A percentile compares a stretch with the other conserved stretches of the same genome.
These are phyloP conservation scores for Ammodytes dubius DNA, from an alignment of 2,113 vertebrate species.

Conservation along the genomic window DNA sequence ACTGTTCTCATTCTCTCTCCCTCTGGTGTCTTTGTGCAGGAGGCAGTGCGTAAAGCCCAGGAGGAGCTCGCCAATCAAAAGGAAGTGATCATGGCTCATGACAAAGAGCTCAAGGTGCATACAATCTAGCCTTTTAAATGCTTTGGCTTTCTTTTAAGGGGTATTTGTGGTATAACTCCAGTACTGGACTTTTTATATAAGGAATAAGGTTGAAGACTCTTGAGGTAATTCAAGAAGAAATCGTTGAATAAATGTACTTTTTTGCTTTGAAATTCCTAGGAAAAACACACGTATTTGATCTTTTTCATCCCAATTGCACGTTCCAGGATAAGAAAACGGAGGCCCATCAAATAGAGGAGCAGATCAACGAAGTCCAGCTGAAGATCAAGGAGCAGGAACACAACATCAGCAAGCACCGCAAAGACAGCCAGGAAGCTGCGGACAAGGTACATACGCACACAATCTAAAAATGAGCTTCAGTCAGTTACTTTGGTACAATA, in stretches of 20 bases:
- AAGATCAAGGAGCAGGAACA: constrained; percentile 92
- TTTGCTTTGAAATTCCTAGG: not conserved
- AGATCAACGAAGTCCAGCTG: constrained; percentile 90
- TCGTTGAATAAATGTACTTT: not conserved
- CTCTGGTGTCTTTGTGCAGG: constrained; percentile 75
- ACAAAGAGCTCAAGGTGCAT: constrained; percentile 87
- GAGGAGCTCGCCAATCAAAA: constrained; percentile 90
- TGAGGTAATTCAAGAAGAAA: not conserved
- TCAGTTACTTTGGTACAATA: not conserved
- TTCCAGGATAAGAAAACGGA: constrained; percentile 84
- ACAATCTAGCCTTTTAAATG: not conserved
- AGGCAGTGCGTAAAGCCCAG: constrained; percentile 88
- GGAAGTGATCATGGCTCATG: constrained; percentile 86
- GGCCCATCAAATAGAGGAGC: constrained; percentile 82
- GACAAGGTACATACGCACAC: constrained; percentile 82
- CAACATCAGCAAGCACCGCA: constrained; percentile 88
- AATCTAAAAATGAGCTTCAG: not conserved
- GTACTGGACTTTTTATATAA: no score
- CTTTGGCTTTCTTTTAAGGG: not conserved
- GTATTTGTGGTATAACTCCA: not conserved
- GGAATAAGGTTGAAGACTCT: not conserved
- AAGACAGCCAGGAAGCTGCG: constrained; percentile 88
- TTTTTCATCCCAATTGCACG: not conserved
- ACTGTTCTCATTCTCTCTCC: not conserved
- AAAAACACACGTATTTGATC: not conserved